phyloP scores from a whole-genome alignment of 2,888 invertebrate genomes.

The Pollenia angustigena region DNA sequence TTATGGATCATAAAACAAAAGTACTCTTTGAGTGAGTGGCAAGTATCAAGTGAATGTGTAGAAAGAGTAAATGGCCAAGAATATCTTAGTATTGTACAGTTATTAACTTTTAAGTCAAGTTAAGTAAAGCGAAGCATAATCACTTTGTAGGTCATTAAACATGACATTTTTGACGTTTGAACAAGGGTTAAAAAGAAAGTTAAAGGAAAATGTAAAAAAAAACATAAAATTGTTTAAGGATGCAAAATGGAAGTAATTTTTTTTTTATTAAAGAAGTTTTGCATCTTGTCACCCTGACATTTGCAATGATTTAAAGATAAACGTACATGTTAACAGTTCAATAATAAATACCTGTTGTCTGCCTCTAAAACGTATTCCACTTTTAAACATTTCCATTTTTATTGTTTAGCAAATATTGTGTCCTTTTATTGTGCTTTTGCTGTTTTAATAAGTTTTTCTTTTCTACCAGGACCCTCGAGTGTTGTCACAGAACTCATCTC shows the following conservation, averaged over 20 bases:
- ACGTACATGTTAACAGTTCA: not conserved
- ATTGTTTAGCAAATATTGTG: not conserved
- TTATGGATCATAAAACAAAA: constrained; percentile 24
- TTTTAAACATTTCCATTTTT: not conserved
- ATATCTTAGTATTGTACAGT: not conserved
- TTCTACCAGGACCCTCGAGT: not conserved
- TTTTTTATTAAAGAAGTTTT: not conserved
- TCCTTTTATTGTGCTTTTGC: not conserved
- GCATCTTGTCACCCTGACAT: too few species aligned
- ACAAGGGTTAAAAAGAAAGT: not conserved
- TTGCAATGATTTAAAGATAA: not conserved
- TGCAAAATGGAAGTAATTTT: too few species aligned
- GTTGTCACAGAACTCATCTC: not conserved
- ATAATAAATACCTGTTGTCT: too few species aligned
- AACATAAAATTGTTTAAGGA: too few species aligned
- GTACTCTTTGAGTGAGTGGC: not conserved
- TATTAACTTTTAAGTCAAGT: constrained; percentile 9
- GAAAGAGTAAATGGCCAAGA: not conserved
- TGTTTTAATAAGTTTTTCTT: not conserved
- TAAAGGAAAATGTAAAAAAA: not conserved
- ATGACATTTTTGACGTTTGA: constrained; percentile 19
- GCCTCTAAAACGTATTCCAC: too few species aligned
- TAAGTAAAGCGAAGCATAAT: constrained; percentile 19
- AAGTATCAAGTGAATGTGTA: not conserved
- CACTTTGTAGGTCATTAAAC: constrained; percentile 11